Evolutionary conservation across 1,140 invertebrate species (phyloP), one percentile per base, ranked within the genome.

Genomic region (Rhyacophila brunnea): DNA sequence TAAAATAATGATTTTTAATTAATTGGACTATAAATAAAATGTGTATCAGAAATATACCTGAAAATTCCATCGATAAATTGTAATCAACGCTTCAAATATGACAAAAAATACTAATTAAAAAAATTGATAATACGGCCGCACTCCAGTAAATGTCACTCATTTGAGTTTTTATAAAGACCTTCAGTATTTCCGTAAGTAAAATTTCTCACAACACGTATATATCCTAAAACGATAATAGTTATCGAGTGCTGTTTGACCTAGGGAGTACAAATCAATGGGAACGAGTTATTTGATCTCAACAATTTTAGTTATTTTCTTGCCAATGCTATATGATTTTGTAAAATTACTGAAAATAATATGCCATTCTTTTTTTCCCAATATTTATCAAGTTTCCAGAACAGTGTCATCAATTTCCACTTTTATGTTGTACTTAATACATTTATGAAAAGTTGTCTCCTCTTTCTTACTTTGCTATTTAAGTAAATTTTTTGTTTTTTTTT

Each of bases 221-320:
- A 28, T 5, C 9, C 9, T 28, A 28, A 28, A 28, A 28, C 23
- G 23, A 28, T 9, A 28, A 28, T 28, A 28, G 23, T 28, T 44
- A 40, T 46, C 36, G 52, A 18, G 48, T 57, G 43, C 48, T 47
- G 42, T 60, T 60, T 17, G 44, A 59, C 55, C 50, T 63, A 62
- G 42, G 56, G 46, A 64, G 62, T 64, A 64, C 62, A 64, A 64
- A 64, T 64, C 53, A 60, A 51, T 36, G 38, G 45, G 56, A 63
- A 55, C 58, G 44, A 60, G 38, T 47, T 58, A 48, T 58, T 51
- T 42, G 62, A 64, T 64, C 62, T 64, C 58, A 56, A 52, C 18
- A 28, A 13, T 55, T 45, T 55, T 36, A 36, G 53, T 58, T 28
- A 28, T 56, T 63, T 63, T 64, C 61, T 64, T 64, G 61, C 61